Conservation (phyloP, 2,888 invertebrate genomes). For the Platycnemis pennipes region DNA sequence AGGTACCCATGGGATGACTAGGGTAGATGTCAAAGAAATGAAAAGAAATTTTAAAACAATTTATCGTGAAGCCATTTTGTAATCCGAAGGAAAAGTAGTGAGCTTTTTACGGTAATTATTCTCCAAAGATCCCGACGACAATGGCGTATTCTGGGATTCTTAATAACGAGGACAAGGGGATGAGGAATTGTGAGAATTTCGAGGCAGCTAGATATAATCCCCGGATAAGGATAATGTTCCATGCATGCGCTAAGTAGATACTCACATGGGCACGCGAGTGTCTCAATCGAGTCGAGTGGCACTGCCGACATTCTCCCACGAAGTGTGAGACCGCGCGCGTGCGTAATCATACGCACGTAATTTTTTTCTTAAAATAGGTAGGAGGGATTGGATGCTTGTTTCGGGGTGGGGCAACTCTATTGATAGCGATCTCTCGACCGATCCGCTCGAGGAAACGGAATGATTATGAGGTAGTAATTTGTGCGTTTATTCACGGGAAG, state of each 20-base stretch:
- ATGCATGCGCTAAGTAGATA: constrained; percentile 13
- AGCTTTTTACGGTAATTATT: no score
- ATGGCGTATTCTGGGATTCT: not conserved
- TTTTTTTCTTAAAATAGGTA: not conserved
- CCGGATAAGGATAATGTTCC: not conserved
- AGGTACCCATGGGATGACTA: no score
- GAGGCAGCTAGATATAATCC: not conserved
- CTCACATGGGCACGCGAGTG: not conserved
- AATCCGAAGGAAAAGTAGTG: not conserved
- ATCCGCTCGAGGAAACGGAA: not conserved
- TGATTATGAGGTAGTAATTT: constrained; percentile 1
- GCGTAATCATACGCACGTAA: not conserved
- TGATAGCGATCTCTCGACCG: not conserved
- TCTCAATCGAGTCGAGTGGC: not conserved
- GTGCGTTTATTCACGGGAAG: not conserved
- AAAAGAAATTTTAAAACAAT: not conserved
- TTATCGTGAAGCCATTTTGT: not conserved
- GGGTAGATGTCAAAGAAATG: no score
- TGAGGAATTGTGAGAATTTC: not conserved
- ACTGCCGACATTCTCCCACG: constrained; percentile 2
- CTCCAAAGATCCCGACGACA: not conserved
- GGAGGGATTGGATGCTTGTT: not conserved
- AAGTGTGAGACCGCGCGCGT: not conserved
- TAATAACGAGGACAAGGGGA: not conserved
- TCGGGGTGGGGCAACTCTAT: not conserved